Conservation (phyloP, 2,888 invertebrate species). For the Perdita meconis region DNA sequence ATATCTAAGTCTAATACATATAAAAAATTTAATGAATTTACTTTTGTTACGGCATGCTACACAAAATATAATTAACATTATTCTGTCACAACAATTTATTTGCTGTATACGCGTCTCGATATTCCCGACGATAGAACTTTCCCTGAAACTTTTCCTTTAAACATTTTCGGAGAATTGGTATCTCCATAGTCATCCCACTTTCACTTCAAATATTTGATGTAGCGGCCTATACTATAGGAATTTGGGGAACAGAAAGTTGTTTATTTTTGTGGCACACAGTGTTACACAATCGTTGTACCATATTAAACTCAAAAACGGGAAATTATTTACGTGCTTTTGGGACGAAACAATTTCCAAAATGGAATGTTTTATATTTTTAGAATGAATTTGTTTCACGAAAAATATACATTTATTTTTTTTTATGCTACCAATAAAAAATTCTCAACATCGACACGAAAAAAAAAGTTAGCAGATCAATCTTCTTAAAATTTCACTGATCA, state of each 20-base stretch:
- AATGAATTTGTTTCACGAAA: background rate
- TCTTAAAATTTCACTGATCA: background rate
- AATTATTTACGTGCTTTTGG: background rate
- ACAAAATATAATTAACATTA: background rate
- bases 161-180: background rate
- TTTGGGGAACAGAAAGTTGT: conserved; percentile 1
- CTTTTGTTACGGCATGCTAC: background rate
- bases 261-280: background rate
- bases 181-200: conserved; percentile 39
- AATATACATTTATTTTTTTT: background rate
- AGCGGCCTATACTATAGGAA: background rate
- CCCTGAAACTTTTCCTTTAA: background rate
- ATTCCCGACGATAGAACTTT: background rate
- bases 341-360: background rate
- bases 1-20: background rate
- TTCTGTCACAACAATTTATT: background rate
- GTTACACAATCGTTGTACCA: background rate
- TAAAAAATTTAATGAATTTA: background rate
- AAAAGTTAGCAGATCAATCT: no score
- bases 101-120: background rate
- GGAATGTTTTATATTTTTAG: background rate
- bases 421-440: no score
- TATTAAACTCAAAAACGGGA: background rate
- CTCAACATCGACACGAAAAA: no score
- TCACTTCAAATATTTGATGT: conserved; percentile 52